These are phyloP conservation scores for Caenorhabditis zanzibari DNA, from an alignment of 2,888 invertebrate genomes.

Conservation along the genomic window DNA sequence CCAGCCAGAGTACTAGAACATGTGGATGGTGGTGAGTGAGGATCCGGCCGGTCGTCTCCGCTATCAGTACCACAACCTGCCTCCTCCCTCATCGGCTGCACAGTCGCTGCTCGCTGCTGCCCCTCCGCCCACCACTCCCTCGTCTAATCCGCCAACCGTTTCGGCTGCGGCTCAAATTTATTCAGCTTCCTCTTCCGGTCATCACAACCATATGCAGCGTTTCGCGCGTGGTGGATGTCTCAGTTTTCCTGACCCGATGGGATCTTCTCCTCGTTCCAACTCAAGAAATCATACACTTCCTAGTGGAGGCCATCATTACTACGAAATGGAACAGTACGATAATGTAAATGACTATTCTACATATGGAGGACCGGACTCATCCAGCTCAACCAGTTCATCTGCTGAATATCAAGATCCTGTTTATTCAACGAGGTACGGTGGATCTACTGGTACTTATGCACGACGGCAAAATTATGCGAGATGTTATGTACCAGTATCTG, in stretches of 20 bases:
- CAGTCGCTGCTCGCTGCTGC: constrained; percentile 43
- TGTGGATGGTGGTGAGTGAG: constrained; percentile 76
- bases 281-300: constrained; percentile 48
- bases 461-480: constrained; percentile 46
- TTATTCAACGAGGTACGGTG: constrained; percentile 54
- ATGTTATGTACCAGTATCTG: constrained; percentile 58
- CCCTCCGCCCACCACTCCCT: constrained; percentile 6
- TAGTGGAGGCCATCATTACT: constrained; percentile 24
- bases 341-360: constrained; percentile 66
- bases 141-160: constrained; percentile 47
- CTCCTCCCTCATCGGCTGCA: constrained; percentile 42
- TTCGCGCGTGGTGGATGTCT: constrained; percentile 68
- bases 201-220: constrained; percentile 50
- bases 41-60: constrained; percentile 72
- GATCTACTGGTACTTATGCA: constrained; percentile 50
- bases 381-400: constrained; percentile 64
- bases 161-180: constrained; percentile 46
- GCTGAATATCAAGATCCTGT: constrained; percentile 70
- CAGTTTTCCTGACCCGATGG: constrained; percentile 66
- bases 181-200: constrained; percentile 42
- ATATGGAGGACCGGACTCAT: constrained; percentile 56
- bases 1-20: constrained; percentile 45
- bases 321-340: constrained; percentile 71
- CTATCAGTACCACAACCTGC: constrained; percentile 70
- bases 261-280: constrained; percentile 25